Conservation (phyloP, 2,113 vertebrate species). For the Microcebus ravelobensis region DNA sequence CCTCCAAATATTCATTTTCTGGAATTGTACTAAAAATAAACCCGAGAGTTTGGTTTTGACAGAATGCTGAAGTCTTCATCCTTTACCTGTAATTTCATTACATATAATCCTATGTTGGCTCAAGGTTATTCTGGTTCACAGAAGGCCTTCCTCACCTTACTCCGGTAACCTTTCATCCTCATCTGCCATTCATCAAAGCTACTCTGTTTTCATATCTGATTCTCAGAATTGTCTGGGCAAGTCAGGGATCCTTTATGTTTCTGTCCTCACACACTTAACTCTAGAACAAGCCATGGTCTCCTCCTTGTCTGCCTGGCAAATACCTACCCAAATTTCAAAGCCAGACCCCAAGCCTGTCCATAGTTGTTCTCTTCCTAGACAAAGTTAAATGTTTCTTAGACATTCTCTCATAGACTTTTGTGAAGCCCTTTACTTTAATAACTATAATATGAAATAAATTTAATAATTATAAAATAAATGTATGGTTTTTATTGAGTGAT, state of each 20-base stretch:
- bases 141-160: not conserved
- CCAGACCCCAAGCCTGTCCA: not conserved
- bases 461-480: not conserved
- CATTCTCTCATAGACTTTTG: not conserved
- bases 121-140: not conserved
- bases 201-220: not conserved
- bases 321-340: not conserved
- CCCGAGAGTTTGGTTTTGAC: conserved; percentile 32
- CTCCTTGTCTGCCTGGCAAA: not conserved
- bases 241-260: not conserved
- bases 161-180: not conserved
- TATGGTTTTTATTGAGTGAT: not conserved
- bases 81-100: not conserved
- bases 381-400: not conserved
- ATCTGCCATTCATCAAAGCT: not conserved
- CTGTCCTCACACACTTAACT: not conserved
- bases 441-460: not conserved
- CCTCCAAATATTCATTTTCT: conserved; percentile 59
- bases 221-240: not conserved
- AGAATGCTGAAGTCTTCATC: not conserved
- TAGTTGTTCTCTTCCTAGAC: not conserved
- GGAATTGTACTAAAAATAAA: conserved; percentile 61
- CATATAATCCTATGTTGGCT: not conserved
- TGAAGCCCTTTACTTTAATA: not conserved
- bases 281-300: not conserved